These are phyloP conservation scores for Brachyalestes nurse DNA, from an alignment of 2,797 vertebrate species.

Conservation along the genomic window DNA sequence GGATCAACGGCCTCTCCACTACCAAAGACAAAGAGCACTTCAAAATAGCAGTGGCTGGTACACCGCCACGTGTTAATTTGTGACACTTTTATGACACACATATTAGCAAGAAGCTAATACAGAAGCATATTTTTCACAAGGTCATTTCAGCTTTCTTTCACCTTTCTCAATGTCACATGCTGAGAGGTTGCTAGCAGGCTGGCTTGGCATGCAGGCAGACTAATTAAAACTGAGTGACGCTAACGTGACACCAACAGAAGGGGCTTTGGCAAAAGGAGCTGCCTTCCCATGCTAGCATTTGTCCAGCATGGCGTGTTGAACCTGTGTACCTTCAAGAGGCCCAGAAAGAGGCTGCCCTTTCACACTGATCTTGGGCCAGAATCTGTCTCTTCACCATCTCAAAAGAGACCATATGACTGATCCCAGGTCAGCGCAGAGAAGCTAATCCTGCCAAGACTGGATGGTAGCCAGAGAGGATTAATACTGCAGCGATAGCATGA, in stretches of 20 bases:
- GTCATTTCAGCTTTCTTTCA: conserved; percentile 36
- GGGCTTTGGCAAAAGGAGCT: conserved; percentile 45
- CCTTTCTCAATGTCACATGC: conserved; percentile 34
- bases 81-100: neutral
- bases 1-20: neutral
- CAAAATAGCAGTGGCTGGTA: neutral
- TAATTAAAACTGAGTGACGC: conserved; percentile 60
- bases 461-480: conserved; percentile 34
- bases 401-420: neutral
- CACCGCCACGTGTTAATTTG: conserved; percentile 3
- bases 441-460: conserved; percentile 12
- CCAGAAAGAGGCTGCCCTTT: neutral
- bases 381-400: neutral
- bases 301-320: conserved; percentile 42
- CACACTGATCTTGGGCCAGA: conserved; percentile 20
- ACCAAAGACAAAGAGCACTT: neutral
- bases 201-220: conserved; percentile 37
- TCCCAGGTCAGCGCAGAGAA: conserved; percentile 8
- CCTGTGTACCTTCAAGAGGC: conserved; percentile 27
- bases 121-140: conserved; percentile 42
- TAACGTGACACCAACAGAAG: conserved; percentile 51
- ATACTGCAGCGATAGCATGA: conserved; percentile 37
- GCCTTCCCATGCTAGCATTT: conserved; percentile 43
- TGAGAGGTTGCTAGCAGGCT: conserved; percentile 32
- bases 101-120: conserved; percentile 22